Evolutionary conservation across 1,140 invertebrate genomes (phyloP).

Genomic region (Lucilia cuprina): DNA sequence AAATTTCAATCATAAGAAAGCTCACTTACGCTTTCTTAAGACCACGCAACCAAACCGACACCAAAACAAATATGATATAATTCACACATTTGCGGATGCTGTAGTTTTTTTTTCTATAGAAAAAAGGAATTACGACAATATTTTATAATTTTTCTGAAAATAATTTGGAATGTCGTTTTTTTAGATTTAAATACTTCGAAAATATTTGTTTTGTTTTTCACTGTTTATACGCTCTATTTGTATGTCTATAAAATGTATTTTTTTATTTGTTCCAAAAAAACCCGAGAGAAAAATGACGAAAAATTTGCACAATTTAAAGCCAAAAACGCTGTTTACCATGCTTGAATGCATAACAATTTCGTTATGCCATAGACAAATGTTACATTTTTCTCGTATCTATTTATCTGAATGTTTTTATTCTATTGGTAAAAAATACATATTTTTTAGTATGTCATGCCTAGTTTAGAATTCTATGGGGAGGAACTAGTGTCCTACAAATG

Average conservation of each 20-base stretch:
- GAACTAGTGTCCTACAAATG: background rate
- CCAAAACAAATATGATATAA: too few relatives aligned
- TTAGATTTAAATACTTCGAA: too few relatives aligned
- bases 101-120: too few relatives aligned
- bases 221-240: background rate
- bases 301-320: slow-evolving; percentile 34
- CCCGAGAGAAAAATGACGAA: slow-evolving; percentile 31
- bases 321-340: slow-evolving; percentile 29
- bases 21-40: too few relatives aligned
- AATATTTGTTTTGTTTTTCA: background rate
- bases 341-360: slow-evolving; percentile 28
- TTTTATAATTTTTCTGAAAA: too few relatives aligned
- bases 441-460: background rate
- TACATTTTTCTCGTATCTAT: background rate
- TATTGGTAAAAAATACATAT: background rate
- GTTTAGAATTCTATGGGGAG: background rate
- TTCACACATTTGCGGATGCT: too few relatives aligned
- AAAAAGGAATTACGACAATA: too few relatives aligned
- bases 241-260: background rate
- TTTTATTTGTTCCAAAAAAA: background rate
- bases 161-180: too few relatives aligned
- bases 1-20: too few relatives aligned
- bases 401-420: background rate
- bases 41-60: too few relatives aligned
- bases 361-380: slow-evolving; percentile 21